Evolutionary conservation across 2,888 invertebrate species (phyloP), one percentile per base, ranked within the genome.

Genomic region (Spisula solida): DNA sequence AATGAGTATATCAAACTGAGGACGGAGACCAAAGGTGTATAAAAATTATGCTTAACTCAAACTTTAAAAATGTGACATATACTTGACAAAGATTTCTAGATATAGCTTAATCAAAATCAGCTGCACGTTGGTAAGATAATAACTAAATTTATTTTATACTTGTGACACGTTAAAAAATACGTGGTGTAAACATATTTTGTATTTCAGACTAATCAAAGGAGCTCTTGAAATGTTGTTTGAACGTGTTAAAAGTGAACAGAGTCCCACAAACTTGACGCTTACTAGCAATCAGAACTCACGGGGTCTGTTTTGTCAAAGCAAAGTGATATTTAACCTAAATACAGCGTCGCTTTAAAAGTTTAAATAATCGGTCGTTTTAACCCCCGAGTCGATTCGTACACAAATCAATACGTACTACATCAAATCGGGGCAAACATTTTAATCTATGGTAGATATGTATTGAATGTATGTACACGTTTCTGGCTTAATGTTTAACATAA

Each of bases 371-470:
- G 25, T 25, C 60, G 4, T 66, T 66, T 66, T 66, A 66, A 66
- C 60, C 60, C 60, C 60, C n/a, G 10, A 66, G 60, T 25, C 60
- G 60, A 66, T 66, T 66, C 60, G 60, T 25, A 66, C 60, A 25
- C 60, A 66, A 66, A 66, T 66, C 60, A 25, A 66, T 66, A 25
- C 60, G 60, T n/a, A 4, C 60, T 66, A 20, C 60, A 25, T 66
- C 60, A 66, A 66, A 25, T 25, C 5, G 60, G 60, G 25, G 25
- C 60, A 66, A 66, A 25, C 60, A 66, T 66, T 66, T 66, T 66
- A 66, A 66, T 66, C 60, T 66, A 25, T 66, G 60, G 25, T 66
- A 66, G 60, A 66, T 66, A 66, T 66, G 25, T 25, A 66, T 66
- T 66, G 60, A 66, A 66, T 25, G 60, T 25, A 66, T 12, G 10